These are phyloP conservation scores for Diarsia dahlii DNA, from an alignment of 2,888 invertebrate genomes.

Conservation along the genomic window DNA sequence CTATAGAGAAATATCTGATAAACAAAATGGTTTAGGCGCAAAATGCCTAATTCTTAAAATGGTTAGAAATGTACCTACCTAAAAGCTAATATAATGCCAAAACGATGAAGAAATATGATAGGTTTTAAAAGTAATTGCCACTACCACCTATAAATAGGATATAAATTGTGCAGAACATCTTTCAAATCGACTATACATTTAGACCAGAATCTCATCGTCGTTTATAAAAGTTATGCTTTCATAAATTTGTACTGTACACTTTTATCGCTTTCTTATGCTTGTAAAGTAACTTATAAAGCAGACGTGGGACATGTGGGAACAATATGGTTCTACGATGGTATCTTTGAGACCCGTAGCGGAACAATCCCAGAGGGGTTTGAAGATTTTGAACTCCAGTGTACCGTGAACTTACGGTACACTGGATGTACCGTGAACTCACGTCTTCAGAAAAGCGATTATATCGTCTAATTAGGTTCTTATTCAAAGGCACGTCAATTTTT, in stretches of 20 bases:
- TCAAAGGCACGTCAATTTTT: conserved; percentile 32
- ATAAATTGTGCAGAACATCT: background rate
- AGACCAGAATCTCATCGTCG: conserved; percentile 13
- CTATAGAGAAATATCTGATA: too few relatives aligned
- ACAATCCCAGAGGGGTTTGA: conserved; percentile 26
- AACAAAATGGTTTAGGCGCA: background rate
- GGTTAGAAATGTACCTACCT: background rate
- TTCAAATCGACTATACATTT: conserved; percentile 22
- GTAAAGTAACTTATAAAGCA: conserved; percentile 38
- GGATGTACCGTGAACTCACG: conserved; percentile 8
- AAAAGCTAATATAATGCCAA: background rate
- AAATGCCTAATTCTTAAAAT: too few relatives aligned
- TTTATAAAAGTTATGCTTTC: conserved; percentile 38
- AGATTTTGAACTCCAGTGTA: conserved; percentile 22
- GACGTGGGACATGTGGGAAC: conserved; percentile 15
- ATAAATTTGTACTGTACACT: conserved; percentile 38
- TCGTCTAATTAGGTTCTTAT: conserved; percentile 38
- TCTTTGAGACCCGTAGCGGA: conserved; percentile 23
- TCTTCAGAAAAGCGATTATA: conserved; percentile 34
- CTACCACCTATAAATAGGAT: background rate
- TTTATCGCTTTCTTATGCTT: conserved; percentile 44
- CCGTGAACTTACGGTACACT: background rate
- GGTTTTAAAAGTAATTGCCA: background rate
- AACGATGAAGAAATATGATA: background rate
- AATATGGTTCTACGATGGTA: conserved; percentile 23